Evolutionary conservation across 2,888 invertebrate genomes (phyloP), one percentile per base, ranked within the genome.

Genomic region (Rutpela maculata): DNA sequence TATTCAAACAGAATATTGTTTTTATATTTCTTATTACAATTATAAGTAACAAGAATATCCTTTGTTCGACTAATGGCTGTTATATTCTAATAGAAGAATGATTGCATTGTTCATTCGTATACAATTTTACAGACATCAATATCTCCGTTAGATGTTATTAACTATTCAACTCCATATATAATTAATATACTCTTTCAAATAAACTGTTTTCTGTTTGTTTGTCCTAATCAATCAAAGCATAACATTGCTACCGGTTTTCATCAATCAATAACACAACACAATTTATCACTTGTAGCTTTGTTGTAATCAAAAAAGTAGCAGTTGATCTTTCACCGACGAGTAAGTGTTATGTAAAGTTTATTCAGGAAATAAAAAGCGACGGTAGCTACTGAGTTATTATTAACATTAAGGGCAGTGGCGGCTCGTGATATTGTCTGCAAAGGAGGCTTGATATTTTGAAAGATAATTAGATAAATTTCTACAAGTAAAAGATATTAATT

Each of bases 311-410:
- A 59, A 59, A 22, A 10, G 18, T 18, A 59, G 18, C 22, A 59
- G 59, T 22, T 22, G 22, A 19, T 59, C 59, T 59, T 59, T 59
- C 50, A 59, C 22, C 59, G 59, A 59, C 22, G n/a, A 43, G 43
- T 43, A 50, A 50, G 50, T 50, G 50, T 59, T 59, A 18, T 59
- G 59, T 59, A 22, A 22, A 22, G 22, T 22, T 19, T 19, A 59
- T 59, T 22, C 19, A 59, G 59, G 59, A 59, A 62, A 50, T 50
- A 26, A 62, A 62, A n/a, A 31, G 26, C 31, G n/a, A 62, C n/a
- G 19, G 22, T n/a, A n/a, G 31, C 31, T 62, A 17, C 62, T 62
- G 62, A 62, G 26, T 60, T 60, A 60, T 60, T n/a, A 62, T 26
- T 11, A 62, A 62, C 31, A 15, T 26, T 10, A 4, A 26, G n/a